These are phyloP conservation scores for Camponotus vicinus DNA, from an alignment of 1,140 invertebrate species.

Conservation along the genomic window DNA sequence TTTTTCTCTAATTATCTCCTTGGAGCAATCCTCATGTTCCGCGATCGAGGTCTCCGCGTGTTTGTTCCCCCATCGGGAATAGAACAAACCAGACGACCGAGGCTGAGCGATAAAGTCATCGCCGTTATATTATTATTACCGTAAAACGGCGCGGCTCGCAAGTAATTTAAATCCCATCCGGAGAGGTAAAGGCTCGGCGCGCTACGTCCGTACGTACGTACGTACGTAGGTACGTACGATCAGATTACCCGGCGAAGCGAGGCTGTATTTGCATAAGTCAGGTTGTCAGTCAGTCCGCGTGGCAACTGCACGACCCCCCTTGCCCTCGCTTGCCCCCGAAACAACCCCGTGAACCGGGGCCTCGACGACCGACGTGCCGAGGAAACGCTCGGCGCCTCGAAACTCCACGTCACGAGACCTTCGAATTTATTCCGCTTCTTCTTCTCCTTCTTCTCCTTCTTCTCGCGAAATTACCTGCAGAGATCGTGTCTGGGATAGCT, in stretches of 20 bases:
- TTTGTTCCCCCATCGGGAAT: constrained; percentile 40
- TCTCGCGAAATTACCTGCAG: constrained; percentile 42
- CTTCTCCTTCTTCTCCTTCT: constrained; percentile 1
- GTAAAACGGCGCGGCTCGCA: constrained; percentile 79
- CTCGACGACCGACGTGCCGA: constrained; percentile 64
- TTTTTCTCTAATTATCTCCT: neutral
- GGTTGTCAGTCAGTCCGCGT: constrained; percentile 85
- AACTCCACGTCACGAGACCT: constrained; percentile 61
- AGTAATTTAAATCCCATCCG: constrained; percentile 84
- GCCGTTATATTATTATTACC: constrained; percentile 80
- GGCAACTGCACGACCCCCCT: constrained; percentile 84
- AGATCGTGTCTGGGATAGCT: constrained; percentile 53
- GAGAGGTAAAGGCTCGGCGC: constrained; percentile 75
- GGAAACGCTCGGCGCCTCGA: constrained; percentile 71
- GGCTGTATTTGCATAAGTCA: constrained; percentile 86
- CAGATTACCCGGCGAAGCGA: constrained; percentile 83
- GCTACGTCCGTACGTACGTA: constrained; percentile 60
- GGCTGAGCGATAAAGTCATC: constrained; percentile 79
- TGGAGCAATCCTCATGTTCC: neutral
- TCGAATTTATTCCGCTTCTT: constrained; percentile 66
- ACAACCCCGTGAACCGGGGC: constrained; percentile 76
- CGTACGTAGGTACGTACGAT: constrained; percentile 77
- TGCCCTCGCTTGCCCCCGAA: constrained; percentile 79
- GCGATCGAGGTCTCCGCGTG: neutral
- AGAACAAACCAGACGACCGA: constrained; percentile 39